Percentiles rank a stretch among this genome's conserved stretches.
Conservation (phyloP, 2,888 invertebrate species). For the Macroteleia sp. region DNA sequence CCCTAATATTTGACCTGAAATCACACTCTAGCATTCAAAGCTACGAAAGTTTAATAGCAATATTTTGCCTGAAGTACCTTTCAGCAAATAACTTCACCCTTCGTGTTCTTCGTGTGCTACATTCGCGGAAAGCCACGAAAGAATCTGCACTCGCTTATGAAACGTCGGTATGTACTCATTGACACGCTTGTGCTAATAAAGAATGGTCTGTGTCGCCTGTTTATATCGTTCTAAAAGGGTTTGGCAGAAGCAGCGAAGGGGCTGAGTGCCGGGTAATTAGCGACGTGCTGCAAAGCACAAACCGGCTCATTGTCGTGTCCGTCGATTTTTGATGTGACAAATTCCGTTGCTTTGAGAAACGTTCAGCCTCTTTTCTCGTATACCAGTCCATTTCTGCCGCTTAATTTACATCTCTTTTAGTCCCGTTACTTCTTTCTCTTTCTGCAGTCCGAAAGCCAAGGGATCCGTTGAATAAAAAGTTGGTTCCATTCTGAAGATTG, state of each 20-base stretch:
- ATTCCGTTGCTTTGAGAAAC: slow-evolving; percentile 70
- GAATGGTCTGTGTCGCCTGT: slow-evolving; percentile 39
- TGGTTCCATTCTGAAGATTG: slow-evolving; percentile 66
- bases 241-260: slow-evolving; percentile 37
- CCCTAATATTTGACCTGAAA: too few relatives aligned
- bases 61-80: too few relatives aligned
- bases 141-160: too few relatives aligned
- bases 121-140: too few relatives aligned
- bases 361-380: slow-evolving; percentile 27
- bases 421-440: neutral
- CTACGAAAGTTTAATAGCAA: too few relatives aligned
- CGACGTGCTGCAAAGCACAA: slow-evolving; percentile 74
- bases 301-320: slow-evolving; percentile 68
- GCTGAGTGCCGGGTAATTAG: slow-evolving; percentile 74
- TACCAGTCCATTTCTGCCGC: slow-evolving; percentile 50
- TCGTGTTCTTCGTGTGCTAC: too few relatives aligned
- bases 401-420: slow-evolving; percentile 52
- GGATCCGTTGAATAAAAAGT: slow-evolving; percentile 52
- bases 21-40: too few relatives aligned
- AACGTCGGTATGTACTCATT: neutral
- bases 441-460: slow-evolving; percentile 25
- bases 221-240: slow-evolving; percentile 54
- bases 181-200: slow-evolving; percentile 35
- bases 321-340: slow-evolving; percentile 70
- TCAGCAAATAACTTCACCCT: too few relatives aligned